These are phyloP conservation scores for Scaptomyza caliginosa DNA, from an alignment of 2,888 invertebrate species.

Conservation along the genomic window DNA sequence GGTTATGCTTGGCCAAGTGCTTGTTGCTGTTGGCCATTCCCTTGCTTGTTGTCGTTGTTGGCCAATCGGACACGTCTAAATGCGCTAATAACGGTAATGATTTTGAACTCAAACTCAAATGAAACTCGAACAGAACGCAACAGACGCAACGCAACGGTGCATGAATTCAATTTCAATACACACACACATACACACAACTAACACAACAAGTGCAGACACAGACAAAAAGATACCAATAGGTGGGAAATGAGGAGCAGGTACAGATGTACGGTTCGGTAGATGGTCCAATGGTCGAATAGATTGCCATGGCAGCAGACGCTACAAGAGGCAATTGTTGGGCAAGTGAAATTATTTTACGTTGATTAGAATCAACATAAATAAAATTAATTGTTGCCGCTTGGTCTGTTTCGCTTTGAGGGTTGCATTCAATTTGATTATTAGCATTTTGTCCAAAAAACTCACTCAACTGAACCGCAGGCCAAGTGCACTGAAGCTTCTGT, in stretches of 20 bases:
- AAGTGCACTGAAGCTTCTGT: slow-evolving; percentile 39
- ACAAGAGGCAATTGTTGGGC: slow-evolving; percentile 37
- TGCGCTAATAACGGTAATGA: slow-evolving; percentile 58
- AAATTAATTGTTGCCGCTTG: slow-evolving; percentile 77
- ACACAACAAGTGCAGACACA: slow-evolving; percentile 25
- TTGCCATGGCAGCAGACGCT: slow-evolving; percentile 57
- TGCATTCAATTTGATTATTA: slow-evolving; percentile 80
- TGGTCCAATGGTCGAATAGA: slow-evolving; percentile 19
- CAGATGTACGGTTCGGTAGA: not conserved
- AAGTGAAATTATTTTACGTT: slow-evolving; percentile 50
- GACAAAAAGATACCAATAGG: not conserved
- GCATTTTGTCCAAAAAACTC: slow-evolving; percentile 29
- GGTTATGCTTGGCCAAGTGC: slow-evolving; percentile 31
- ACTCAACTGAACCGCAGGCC: slow-evolving; percentile 53
- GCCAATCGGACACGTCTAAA: slow-evolving; percentile 52
- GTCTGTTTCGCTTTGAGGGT: slow-evolving; percentile 51
- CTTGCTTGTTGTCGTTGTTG: slow-evolving; percentile 16
- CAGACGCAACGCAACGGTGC: slow-evolving; percentile 45
- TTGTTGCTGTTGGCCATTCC: slow-evolving; percentile 25
- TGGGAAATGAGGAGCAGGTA: not conserved
- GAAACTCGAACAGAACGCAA: slow-evolving; percentile 30
- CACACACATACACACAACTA: not conserved
- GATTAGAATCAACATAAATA: slow-evolving; percentile 79
- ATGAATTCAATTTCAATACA: slow-evolving; percentile 66
- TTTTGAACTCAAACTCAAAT: slow-evolving; percentile 35